These are phyloP conservation scores for Rhamnusium bicolor DNA, from an alignment of 2,888 invertebrate genomes.

Conservation along the genomic window DNA sequence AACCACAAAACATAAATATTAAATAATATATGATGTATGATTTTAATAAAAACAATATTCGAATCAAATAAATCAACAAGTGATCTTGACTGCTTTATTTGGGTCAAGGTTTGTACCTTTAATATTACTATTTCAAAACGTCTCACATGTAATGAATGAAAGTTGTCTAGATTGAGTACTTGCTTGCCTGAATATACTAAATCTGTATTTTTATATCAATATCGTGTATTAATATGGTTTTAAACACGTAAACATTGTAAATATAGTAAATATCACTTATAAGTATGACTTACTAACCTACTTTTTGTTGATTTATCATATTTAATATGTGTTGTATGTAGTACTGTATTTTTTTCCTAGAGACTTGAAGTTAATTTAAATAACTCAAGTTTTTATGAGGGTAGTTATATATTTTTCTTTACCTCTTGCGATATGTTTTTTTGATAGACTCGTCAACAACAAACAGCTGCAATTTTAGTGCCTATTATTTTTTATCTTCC, in stretches of 20 bases:
- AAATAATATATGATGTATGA: neutral
- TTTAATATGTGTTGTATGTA: neutral
- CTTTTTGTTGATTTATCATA: neutral
- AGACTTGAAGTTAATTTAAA: neutral
- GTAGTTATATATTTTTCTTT: no score
- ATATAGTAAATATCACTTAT: neutral
- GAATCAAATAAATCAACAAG: neutral
- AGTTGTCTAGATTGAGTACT: neutral
- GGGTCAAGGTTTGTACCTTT: neutral
- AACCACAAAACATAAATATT: neutral
- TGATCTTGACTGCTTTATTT: neutral
- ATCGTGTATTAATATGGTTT: no score
- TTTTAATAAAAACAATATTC: neutral
- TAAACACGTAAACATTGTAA: neutral
- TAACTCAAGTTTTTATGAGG: no score
- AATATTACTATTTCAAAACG: neutral
- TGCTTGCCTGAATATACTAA: neutral
- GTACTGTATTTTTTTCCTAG: neutral
- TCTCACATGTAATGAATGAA: neutral
- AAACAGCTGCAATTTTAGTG: no score
- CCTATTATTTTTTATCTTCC: no score
- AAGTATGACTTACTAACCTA: conserved; percentile 14
- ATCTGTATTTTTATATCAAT: neutral
- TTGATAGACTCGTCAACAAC: no score
- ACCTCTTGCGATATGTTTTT: no score